A percentile compares a stretch with the other conserved stretches of the same genome.
Conservation (phyloP, 2,113 vertebrate species). For the Salvator merianae region DNA sequence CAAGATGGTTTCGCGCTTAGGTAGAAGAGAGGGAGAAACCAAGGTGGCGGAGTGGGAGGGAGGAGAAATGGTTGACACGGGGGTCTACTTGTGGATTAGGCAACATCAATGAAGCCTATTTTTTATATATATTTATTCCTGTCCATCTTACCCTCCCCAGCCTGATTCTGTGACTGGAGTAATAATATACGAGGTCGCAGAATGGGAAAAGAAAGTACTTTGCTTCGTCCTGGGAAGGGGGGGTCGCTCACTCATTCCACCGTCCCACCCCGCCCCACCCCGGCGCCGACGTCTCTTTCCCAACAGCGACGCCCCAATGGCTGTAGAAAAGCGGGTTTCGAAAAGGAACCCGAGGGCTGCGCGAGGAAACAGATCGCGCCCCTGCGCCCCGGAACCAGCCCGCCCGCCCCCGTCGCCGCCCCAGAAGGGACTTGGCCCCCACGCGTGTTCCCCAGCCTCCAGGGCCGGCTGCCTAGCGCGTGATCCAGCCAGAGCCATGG, state of each 20-base stretch:
- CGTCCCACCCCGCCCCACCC: not conserved
- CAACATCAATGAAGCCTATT: conserved; percentile 64
- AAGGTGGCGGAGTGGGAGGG: not conserved
- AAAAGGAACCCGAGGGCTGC: too few species aligned
- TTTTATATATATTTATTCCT: conserved; percentile 54
- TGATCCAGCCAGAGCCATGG: too few species aligned
- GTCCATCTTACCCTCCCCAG: not conserved
- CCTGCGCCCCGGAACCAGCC: too few species aligned
- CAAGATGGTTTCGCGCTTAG: not conserved
- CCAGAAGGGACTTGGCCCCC: too few species aligned
- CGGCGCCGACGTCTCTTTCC: too few species aligned
- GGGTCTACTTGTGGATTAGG: conserved; percentile 47
- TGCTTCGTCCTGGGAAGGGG: not conserved
- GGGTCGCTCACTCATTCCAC: not conserved
- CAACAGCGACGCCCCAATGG: too few species aligned
- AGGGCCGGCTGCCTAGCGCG: too few species aligned
- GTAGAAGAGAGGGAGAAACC: not conserved
- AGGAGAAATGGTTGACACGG: conserved; percentile 35
- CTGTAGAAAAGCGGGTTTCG: not conserved
- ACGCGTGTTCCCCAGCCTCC: too few species aligned
- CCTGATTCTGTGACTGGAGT: not conserved
- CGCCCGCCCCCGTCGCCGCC: too few species aligned
- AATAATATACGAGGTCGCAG: conserved; percentile 12
- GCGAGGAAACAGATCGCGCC: too few species aligned
- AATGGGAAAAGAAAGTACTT: conserved; percentile 18